Base-by-base conservation (phyloP, 1,140 invertebrate species). In the Trissolcus basalis region DNA sequence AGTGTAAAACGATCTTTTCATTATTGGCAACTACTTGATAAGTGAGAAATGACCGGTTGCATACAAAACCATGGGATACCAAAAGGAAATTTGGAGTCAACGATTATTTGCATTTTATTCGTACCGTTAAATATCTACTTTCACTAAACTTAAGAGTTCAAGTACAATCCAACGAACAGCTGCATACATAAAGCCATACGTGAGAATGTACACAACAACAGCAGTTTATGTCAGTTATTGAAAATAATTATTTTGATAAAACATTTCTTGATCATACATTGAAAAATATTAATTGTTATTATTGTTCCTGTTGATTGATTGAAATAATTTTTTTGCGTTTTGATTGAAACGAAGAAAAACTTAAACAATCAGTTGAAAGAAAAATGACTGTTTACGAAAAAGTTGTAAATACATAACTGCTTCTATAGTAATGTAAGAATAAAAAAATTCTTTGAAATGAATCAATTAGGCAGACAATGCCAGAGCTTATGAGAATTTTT, bases 91-190 rank as follows among this genome's bases (percentile, higher is more conserved):
- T 68, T 27, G 43, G 45, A 56, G 58, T 56, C 58, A 41, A 19
- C 10, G 56, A 67, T 74, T 63, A 74, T 74, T 68, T 63, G 71
- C 71, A 74, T 68, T 56, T 74, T 74, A 74, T 74, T 53, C 49
- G 54, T 74, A 68, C 71, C 71, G 71, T 74, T 74, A 61, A 74
- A 45, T 60, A 68, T 68, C 71, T 56, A 74, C 71, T 74, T 74
- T 74, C 71, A 74, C 71, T 68, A 56, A 49, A 63, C 58, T 49
- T 43, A 64, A 61, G 53, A 74, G 71, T 74, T 74, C 71, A 74
- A 74, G 71, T 74, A 63, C 71, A 74, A 56, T 45, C 47, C 15
- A 74, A 16, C 32, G 45, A 55, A 56, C 14, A 54, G 36, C 50
- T 73, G 61, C 50, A 63, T 50, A 51, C 56, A 47, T 55, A 19